Percentiles rank a stretch among this genome's conserved stretches.
Conservation (phyloP, 2,888 invertebrate genomes). For the Hirudinaria manillensis region DNA sequence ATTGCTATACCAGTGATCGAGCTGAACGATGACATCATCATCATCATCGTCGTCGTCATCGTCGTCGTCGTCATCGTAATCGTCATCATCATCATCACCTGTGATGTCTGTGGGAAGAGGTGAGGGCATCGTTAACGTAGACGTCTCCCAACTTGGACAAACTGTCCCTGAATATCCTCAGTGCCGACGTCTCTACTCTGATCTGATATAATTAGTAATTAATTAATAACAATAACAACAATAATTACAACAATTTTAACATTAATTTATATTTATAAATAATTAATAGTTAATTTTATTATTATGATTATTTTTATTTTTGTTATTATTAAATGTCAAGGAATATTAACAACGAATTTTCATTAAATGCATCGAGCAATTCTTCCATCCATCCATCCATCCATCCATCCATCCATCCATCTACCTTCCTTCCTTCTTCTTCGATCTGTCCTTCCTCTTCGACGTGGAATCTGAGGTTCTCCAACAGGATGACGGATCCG, state of each 20-base stretch:
- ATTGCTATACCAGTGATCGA: conserved; percentile 4
- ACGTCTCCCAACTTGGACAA: conserved; percentile 89
- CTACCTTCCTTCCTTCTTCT: conserved; percentile 76
- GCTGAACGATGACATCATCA: not conserved
- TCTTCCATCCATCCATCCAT: not conserved
- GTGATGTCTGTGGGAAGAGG: conserved; percentile 82
- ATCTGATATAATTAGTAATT: conserved; percentile 56
- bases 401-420: conserved; percentile 73
- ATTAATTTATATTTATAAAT: not conserved
- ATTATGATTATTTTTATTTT: not conserved
- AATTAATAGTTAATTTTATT: not conserved
- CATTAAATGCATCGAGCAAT: no score
- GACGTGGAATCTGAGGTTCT: conserved; percentile 89
- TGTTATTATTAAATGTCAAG: not conserved
- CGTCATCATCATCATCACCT: conserved; percentile 52
- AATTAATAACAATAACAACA: not conserved
- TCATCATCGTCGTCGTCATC: not conserved
- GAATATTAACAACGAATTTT: no score
- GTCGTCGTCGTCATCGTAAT: not conserved
- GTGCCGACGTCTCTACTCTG: conserved; percentile 79
- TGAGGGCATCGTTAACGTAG: conserved; percentile 98
- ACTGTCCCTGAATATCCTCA: conserved; percentile 78
- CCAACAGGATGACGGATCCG: conserved; percentile 84
- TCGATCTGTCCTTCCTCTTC: conserved; percentile 98
- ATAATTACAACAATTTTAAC: no score